Conservation (phyloP, 2,113 vertebrate species). For the Rhinolophus sinicus region DNA sequence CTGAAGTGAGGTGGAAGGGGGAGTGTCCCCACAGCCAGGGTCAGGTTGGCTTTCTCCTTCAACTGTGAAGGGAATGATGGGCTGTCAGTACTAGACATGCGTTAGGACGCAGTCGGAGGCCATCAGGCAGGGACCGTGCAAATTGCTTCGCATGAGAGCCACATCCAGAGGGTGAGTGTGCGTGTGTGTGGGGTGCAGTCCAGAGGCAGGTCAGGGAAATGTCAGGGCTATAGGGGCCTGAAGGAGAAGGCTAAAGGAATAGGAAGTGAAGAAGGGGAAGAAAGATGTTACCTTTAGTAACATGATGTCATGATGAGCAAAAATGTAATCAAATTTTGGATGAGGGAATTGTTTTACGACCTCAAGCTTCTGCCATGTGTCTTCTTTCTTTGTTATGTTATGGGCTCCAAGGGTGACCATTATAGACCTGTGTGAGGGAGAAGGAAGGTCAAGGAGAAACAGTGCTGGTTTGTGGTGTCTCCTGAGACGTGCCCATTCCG, state of each 20-base stretch:
- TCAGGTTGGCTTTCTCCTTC: slow-evolving; percentile 67
- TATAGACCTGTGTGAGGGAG: slow-evolving; percentile 47
- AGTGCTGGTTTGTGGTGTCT: not conserved
- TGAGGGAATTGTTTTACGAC: slow-evolving; percentile 61
- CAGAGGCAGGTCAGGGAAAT: not conserved
- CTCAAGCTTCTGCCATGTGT: slow-evolving; percentile 43
- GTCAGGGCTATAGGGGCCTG: not conserved
- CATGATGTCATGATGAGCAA: slow-evolving; percentile 41
- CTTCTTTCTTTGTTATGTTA: slow-evolving; percentile 21
- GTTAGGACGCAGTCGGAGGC: not conserved
- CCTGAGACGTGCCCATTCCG: not conserved
- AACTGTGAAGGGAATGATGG: slow-evolving; percentile 43
- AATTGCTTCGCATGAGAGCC: not conserved
- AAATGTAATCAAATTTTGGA: not conserved
- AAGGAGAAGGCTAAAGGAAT: not conserved
- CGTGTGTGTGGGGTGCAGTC: no score
- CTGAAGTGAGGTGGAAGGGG: slow-evolving; percentile 37
- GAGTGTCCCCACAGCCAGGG: not conserved
- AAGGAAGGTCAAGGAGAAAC: not conserved
- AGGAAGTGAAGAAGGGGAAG: not conserved
- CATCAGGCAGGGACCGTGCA: not conserved
- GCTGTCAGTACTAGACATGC: not conserved
- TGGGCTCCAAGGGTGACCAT: slow-evolving; percentile 57
- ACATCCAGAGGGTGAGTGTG: not conserved
- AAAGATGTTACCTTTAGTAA: slow-evolving; percentile 65